Evolutionary conservation across 2,113 vertebrate species (phyloP).

Genomic region (Pachycephala philippinensis): DNA sequence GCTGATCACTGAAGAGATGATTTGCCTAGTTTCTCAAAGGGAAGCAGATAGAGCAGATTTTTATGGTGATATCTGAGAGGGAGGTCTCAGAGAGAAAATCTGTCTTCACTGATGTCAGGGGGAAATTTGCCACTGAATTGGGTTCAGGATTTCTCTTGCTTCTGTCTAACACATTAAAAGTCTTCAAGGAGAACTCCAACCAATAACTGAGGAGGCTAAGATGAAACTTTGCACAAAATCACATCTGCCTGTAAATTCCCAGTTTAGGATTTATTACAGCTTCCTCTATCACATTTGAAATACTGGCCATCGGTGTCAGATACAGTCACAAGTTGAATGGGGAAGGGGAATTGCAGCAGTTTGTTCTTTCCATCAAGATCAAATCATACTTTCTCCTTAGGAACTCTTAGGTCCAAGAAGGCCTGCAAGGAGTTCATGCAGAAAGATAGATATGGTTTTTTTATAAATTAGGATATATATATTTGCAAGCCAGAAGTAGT

Average conservation of each 20-base stretch:
- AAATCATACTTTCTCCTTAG: not conserved
- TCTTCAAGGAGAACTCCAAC: not conserved
- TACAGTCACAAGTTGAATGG: not conserved
- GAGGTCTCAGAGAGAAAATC: not conserved
- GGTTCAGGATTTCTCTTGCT: not conserved
- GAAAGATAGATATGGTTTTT: not conserved
- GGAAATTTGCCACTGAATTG: not conserved
- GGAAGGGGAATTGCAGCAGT: not conserved
- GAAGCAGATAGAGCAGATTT: not conserved
- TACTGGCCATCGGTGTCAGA: not conserved
- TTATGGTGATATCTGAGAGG: not conserved
- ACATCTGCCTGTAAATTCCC: not conserved
- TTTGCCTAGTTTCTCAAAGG: not conserved
- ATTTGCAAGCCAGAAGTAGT: not conserved
- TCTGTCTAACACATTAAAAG: not conserved
- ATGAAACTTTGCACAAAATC: rapidly evolving
- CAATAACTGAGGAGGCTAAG: not conserved
- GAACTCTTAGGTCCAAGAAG: not conserved
- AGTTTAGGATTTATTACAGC: not conserved
- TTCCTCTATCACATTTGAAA: not conserved
- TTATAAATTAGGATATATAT: not conserved
- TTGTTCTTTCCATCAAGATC: not conserved
- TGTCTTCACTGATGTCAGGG: not conserved
- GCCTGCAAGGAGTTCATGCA: not conserved
- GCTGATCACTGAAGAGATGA: not conserved